These are phyloP conservation scores for Bembecia ichneumoniformis DNA, from an alignment of 2,888 invertebrate genomes.

Conservation along the genomic window DNA sequence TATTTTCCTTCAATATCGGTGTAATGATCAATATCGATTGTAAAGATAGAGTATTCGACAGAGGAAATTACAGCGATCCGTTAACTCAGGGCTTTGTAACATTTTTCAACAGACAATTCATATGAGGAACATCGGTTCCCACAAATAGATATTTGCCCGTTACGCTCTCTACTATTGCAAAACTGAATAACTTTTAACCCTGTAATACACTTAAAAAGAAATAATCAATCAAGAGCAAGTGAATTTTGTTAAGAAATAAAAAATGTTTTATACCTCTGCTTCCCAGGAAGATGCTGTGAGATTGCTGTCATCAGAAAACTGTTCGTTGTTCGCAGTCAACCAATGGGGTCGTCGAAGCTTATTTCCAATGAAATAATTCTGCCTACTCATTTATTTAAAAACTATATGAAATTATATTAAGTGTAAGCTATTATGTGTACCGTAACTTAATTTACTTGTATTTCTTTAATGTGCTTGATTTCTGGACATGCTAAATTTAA, in stretches of 20 bases:
- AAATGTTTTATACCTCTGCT: constrained; percentile 27
- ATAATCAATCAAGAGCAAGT: background rate
- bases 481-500: background rate
- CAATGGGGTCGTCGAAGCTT: constrained; percentile 13
- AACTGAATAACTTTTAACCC: no score
- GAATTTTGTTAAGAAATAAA: background rate
- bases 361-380: constrained; percentile 4
- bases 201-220: no score
- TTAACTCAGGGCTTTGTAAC: constrained; percentile 29
- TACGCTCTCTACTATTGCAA: no score
- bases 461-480: no score
- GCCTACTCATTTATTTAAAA: background rate
- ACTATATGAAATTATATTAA: no score
- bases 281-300: constrained; percentile 15
- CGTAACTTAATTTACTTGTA: no score
- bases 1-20: constrained; percentile 34
- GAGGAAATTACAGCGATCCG: constrained; percentile 25
- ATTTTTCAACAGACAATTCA: constrained; percentile 9
- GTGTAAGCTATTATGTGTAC: no score
- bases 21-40: constrained; percentile 31
- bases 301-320: constrained; percentile 44
- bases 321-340: constrained; percentile 29
- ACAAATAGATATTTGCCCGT: no score
- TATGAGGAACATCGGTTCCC: no score
- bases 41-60: constrained; percentile 40